Conservation (phyloP, 2,888 invertebrate genomes). For the Caenorhabditis sp. region DNA sequence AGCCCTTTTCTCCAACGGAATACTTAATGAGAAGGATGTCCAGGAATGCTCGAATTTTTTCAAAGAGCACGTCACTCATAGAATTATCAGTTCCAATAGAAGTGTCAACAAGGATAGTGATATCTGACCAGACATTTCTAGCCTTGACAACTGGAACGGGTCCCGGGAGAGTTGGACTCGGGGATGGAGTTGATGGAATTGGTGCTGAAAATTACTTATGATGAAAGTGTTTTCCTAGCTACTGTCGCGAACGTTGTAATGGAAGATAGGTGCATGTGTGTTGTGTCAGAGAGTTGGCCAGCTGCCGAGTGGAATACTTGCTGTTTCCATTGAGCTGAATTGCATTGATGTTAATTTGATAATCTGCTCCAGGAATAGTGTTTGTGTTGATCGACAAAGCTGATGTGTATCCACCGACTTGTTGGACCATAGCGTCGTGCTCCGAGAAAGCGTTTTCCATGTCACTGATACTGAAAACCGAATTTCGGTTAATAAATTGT, state of each 20-base stretch:
- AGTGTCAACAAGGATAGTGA: slow-evolving; percentile 67
- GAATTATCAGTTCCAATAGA: slow-evolving; percentile 15
- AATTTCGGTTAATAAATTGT: too few relatives aligned
- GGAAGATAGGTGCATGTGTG: slow-evolving; percentile 51
- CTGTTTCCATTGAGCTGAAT: slow-evolving; percentile 31
- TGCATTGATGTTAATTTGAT: slow-evolving; percentile 46
- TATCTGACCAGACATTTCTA: slow-evolving; percentile 69
- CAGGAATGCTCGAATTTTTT: slow-evolving; percentile 61
- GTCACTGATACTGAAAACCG: slow-evolving; percentile 56
- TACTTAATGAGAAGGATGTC: slow-evolving; percentile 59
- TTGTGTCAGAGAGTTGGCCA: slow-evolving; percentile 45
- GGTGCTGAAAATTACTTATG: slow-evolving; percentile 35
- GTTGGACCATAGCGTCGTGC: slow-evolving; percentile 50
- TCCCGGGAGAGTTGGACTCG: slow-evolving; percentile 59
- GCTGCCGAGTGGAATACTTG: slow-evolving; percentile 44
- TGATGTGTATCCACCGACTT: slow-evolving; percentile 60
- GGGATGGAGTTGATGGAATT: slow-evolving; percentile 41
- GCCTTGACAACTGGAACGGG: slow-evolving; percentile 67
- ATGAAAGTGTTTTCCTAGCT: too few relatives aligned
- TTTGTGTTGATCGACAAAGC: slow-evolving; percentile 45
- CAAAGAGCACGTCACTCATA: slow-evolving; percentile 49
- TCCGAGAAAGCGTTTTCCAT: slow-evolving; percentile 49
- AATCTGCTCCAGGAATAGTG: slow-evolving; percentile 59
- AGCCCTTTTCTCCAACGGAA: slow-evolving; percentile 61
- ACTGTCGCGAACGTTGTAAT: slow-evolving; percentile 5